Evolutionary conservation across 2,888 invertebrate genomes (phyloP).

Genomic region (Cerastis rubricosa): DNA sequence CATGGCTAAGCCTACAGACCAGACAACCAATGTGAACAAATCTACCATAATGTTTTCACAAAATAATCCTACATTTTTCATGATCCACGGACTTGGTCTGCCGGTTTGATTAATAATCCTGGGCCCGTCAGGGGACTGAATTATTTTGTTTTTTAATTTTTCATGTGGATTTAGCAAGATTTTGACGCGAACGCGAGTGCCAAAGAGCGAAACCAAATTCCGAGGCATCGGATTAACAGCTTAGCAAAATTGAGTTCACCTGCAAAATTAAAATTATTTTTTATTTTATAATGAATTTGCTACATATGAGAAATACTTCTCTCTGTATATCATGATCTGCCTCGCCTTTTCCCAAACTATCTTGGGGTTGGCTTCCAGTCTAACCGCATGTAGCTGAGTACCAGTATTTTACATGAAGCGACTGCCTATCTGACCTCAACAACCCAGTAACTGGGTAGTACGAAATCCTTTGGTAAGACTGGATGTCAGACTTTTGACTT

Average conservation of each 20-base stretch:
- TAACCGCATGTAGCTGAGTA: no score
- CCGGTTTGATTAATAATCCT: conserved; percentile 40
- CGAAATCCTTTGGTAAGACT: no score
- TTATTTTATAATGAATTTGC: neutral
- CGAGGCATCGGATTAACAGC: conserved; percentile 22
- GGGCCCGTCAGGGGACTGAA: conserved; percentile 17
- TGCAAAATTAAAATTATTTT: neutral
- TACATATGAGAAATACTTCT: neutral
- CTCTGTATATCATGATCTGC: no score
- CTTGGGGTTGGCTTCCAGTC: no score
- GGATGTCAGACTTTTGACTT: no score
- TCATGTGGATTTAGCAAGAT: conserved; percentile 24
- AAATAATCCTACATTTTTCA: conserved; percentile 19
- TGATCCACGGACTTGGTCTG: conserved; percentile 1
- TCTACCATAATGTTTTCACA: conserved; percentile 5
- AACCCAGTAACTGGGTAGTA: no score
- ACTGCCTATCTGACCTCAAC: no score
- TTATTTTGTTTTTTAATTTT: conserved; percentile 33
- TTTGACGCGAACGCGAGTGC: conserved; percentile 2
- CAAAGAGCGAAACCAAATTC: conserved; percentile 9
- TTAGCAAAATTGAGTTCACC: conserved; percentile 32
- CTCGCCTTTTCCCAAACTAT: no score
- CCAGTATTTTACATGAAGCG: no score
- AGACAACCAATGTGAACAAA: conserved; percentile 6
- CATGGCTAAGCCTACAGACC: no score